A percentile compares a stretch with the other conserved stretches of the same genome.
phyloP scores from a whole-genome alignment of 2,888 invertebrate species.

The Eutolmus rufibarbis region DNA sequence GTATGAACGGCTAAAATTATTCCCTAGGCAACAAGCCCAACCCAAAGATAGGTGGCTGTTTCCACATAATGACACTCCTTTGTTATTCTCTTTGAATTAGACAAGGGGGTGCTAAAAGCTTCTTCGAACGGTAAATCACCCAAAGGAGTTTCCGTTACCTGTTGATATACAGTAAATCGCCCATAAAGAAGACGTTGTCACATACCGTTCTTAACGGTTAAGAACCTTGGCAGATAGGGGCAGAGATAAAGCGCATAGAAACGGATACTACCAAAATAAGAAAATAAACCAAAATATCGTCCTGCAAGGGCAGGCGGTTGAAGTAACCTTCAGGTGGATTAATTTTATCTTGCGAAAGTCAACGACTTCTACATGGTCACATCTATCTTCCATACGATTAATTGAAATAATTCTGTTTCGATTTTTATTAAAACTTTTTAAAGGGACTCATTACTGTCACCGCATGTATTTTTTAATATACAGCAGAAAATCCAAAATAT shows the following conservation, averaged over 20 bases:
- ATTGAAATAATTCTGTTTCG: background rate
- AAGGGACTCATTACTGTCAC: background rate
- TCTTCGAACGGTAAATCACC: background rate
- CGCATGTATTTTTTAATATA: no score
- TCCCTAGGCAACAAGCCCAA: background rate
- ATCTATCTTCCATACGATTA: background rate
- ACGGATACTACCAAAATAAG: background rate
- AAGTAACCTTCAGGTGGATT: background rate
- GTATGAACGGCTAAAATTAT: background rate
- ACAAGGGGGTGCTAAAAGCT: background rate
- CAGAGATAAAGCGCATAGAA: background rate
- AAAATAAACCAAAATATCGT: background rate
- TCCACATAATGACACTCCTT: background rate
- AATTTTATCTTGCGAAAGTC: background rate
- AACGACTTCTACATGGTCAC: background rate
- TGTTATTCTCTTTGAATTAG: background rate
- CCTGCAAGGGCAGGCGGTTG: background rate
- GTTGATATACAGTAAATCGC: background rate
- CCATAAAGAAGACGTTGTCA: background rate
- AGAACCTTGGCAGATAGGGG: background rate
- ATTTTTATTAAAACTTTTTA: background rate
- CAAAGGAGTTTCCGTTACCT: slow-evolving; percentile 11
- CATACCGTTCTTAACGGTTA: background rate
- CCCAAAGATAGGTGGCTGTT: background rate
- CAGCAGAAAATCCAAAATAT: no score